These are phyloP conservation scores for Lutjanus argentimaculatus DNA, from an alignment of 2,797 vertebrate species.

Conservation along the genomic window DNA sequence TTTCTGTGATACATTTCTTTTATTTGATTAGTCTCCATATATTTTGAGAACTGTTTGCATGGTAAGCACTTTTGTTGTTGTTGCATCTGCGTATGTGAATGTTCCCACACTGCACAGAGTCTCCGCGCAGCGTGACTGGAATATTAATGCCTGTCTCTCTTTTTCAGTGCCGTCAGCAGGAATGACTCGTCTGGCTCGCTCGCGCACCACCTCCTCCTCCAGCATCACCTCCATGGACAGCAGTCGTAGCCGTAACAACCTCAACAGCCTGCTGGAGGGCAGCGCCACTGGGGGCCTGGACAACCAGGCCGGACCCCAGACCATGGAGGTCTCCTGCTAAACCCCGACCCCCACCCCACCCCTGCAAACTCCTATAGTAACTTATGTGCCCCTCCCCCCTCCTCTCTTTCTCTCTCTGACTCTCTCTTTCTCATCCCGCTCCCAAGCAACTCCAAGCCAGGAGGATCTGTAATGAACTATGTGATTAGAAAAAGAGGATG, in stretches of 20 bases:
- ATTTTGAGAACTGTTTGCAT: slow-evolving; percentile 73
- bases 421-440: slow-evolving; percentile 48
- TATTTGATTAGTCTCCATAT: slow-evolving; percentile 31
- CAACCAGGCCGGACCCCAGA: slow-evolving; percentile 89
- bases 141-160: slow-evolving; percentile 45
- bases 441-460: slow-evolving; percentile 57
- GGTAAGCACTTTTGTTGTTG: slow-evolving; percentile 51
- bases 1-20: slow-evolving; percentile 44
- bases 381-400: slow-evolving; percentile 61
- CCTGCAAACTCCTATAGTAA: slow-evolving; percentile 70
- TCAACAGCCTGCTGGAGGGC: slow-evolving; percentile 91
- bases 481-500: slow-evolving; percentile 80
- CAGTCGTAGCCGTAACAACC: slow-evolving; percentile 90
- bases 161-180: slow-evolving; percentile 92
- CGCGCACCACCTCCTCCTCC: slow-evolving; percentile 94
- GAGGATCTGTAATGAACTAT: slow-evolving; percentile 76
- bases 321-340: slow-evolving; percentile 98
- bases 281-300: slow-evolving; percentile 86
- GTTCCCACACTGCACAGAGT: slow-evolving; percentile 30
- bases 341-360: slow-evolving; percentile 31
- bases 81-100: slow-evolving; percentile 12
- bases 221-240: slow-evolving; percentile 94
- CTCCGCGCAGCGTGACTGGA: slow-evolving; percentile 31
- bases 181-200: slow-evolving; percentile 95
- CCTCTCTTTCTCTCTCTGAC: slow-evolving; percentile 7